Evolutionary conservation across 2,797 vertebrate species (phyloP).

Genomic region (Pelodytes ibericus): DNA sequence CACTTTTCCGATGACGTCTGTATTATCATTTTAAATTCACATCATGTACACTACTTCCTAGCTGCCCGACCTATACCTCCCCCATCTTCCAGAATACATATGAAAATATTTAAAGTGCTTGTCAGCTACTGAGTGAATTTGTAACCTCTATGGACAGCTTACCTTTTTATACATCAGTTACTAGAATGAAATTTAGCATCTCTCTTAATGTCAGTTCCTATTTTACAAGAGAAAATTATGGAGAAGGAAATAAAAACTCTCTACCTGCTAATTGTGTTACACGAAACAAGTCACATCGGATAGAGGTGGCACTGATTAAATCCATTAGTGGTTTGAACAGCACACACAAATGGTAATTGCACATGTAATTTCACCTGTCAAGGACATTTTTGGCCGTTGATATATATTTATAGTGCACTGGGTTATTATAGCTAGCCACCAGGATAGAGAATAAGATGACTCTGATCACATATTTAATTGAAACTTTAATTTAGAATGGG

Average conservation of each 20-base stretch:
- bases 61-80: constrained; percentile 45
- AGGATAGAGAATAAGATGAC: constrained; percentile 61
- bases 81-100: constrained; percentile 60
- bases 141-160: constrained; percentile 60
- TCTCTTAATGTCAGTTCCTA: constrained; percentile 61
- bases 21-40: constrained; percentile 76
- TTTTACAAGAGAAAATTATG: constrained; percentile 69
- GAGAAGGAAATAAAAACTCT: constrained; percentile 63
- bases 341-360: constrained; percentile 68
- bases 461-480: constrained; percentile 65
- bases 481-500: constrained; percentile 66
- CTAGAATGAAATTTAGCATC: constrained; percentile 65
- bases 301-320: constrained; percentile 65
- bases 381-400: constrained; percentile 74
- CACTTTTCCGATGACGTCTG: constrained; percentile 71
- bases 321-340: constrained; percentile 64
- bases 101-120: constrained; percentile 71
- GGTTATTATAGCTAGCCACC: constrained; percentile 68
- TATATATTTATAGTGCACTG: constrained; percentile 72
- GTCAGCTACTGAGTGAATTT: constrained; percentile 64
- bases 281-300: constrained; percentile 67
- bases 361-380: constrained; percentile 72
- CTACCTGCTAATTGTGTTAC: constrained; percentile 68
- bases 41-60: constrained; percentile 65
- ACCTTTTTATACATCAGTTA: constrained; percentile 64